Evolutionary conservation across 2,797 vertebrate genomes (phyloP).

Genomic region (Phyllotis vaccarum): DNA sequence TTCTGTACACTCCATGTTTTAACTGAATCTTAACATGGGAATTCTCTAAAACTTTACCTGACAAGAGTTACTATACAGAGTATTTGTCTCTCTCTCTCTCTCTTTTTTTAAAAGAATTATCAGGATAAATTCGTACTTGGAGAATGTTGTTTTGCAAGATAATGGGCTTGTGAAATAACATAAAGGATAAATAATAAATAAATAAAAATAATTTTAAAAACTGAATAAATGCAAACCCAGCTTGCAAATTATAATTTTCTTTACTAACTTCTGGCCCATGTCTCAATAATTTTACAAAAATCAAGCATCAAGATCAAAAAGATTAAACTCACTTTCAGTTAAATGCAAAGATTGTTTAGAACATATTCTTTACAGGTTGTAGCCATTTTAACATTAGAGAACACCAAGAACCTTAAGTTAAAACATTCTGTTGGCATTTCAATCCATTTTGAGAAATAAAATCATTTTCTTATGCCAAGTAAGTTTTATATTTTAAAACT

Average conservation of each 20-base stretch:
- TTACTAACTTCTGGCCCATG: background rate
- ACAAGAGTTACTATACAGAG: background rate
- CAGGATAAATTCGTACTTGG: background rate
- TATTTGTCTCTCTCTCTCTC: background rate
- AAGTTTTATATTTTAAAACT: background rate
- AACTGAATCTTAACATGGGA: background rate
- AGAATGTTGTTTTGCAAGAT: background rate
- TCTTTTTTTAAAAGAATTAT: background rate
- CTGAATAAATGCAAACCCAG: background rate
- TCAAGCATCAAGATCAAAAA: background rate
- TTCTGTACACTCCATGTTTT: background rate
- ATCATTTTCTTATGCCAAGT: background rate
- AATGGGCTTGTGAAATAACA: background rate
- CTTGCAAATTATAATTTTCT: conserved; percentile 16
- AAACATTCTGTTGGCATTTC: conserved; percentile 30
- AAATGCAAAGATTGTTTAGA: conserved; percentile 12
- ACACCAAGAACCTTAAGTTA: background rate
- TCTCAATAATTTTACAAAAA: conserved; percentile 42
- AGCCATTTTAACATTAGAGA: conserved; percentile 40
- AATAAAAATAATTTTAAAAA: background rate
- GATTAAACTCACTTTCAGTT: background rate
- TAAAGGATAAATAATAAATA: background rate
- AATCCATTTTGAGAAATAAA: conserved; percentile 20
- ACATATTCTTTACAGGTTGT: background rate
- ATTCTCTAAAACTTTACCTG: conserved; percentile 5